Conservation (phyloP, 2,888 invertebrate genomes). For the Microctonus aethiopoides region DNA sequence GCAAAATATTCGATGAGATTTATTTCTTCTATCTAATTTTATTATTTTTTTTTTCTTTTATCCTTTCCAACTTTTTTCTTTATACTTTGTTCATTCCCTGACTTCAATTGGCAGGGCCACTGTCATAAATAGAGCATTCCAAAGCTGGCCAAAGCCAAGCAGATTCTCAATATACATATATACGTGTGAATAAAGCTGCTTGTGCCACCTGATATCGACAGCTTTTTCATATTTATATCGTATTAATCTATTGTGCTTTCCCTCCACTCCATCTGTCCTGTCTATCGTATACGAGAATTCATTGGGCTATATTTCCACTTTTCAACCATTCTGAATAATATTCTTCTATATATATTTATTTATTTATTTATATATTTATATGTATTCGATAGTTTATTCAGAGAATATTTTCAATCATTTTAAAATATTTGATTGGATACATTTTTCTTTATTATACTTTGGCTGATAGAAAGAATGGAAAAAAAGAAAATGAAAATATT, state of each 20-base stretch:
- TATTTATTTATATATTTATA: neutral
- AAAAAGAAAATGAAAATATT: no score
- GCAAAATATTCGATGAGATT: neutral
- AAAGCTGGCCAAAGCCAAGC: neutral
- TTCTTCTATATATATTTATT: neutral
- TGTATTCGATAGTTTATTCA: neutral
- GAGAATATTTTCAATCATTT: neutral
- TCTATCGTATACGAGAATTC: slow-evolving; percentile 16
- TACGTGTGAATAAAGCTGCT: neutral
- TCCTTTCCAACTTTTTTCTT: no score
- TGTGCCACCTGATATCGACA: slow-evolving; percentile 25
- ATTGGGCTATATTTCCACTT: slow-evolving; percentile 19
- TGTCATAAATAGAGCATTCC: neutral
- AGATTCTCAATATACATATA: neutral
- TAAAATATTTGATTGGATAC: no score
- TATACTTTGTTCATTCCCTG: no score
- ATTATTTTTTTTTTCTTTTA: slow-evolving; percentile 5
- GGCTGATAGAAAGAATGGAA: no score
- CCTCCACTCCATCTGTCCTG: neutral
- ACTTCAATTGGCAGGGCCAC: slow-evolving; percentile 9
- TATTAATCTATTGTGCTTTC: slow-evolving; percentile 28
- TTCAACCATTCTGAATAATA: neutral
- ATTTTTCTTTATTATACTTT: no score
- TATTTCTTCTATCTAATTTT: neutral
- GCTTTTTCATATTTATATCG: slow-evolving; percentile 26